Conservation (phyloP, 1,140 invertebrate species). For the Drosophila miranda region DNA sequence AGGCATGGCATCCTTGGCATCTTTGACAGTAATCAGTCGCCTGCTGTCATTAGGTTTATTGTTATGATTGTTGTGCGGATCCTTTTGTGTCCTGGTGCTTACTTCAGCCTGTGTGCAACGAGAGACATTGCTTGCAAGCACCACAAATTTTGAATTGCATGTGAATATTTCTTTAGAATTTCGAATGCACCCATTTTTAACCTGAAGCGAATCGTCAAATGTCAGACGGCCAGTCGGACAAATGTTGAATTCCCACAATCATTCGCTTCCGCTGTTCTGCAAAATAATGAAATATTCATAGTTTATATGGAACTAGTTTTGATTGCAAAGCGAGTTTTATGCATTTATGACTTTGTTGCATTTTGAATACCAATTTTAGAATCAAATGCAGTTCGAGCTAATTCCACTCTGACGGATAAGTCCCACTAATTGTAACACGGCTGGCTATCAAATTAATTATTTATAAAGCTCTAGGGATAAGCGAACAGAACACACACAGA, state of each 20-base stretch:
- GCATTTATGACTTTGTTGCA: conserved; percentile 18
- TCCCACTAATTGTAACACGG: conserved; percentile 25
- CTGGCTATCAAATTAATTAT: neutral
- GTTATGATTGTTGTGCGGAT: conserved; percentile 50
- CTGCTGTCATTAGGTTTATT: conserved; percentile 58
- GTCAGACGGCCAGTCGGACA: conserved; percentile 8
- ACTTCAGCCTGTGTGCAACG: conserved; percentile 32
- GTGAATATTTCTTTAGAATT: neutral
- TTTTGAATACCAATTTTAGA: conserved; percentile 16
- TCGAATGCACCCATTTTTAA: conserved; percentile 23
- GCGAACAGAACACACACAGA: neutral
- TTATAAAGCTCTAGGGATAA: conserved; percentile 41
- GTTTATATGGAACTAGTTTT: conserved; percentile 51
- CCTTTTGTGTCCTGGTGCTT: conserved; percentile 38
- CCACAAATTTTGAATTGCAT: conserved; percentile 58
- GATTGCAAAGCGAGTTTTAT: conserved; percentile 36
- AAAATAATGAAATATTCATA: conserved; percentile 42
- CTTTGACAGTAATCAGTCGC: conserved; percentile 13
- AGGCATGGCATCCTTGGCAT: conserved; percentile 5
- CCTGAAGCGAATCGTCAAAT: conserved; percentile 32
- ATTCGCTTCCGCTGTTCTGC: neutral
- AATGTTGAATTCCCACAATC: conserved; percentile 45
- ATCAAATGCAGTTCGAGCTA: conserved; percentile 39
- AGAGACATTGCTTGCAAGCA: conserved; percentile 32
- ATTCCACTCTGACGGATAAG: conserved; percentile 17